Evolutionary conservation across 2,888 invertebrate genomes (phyloP).

Genomic region (Agrochola lota): DNA sequence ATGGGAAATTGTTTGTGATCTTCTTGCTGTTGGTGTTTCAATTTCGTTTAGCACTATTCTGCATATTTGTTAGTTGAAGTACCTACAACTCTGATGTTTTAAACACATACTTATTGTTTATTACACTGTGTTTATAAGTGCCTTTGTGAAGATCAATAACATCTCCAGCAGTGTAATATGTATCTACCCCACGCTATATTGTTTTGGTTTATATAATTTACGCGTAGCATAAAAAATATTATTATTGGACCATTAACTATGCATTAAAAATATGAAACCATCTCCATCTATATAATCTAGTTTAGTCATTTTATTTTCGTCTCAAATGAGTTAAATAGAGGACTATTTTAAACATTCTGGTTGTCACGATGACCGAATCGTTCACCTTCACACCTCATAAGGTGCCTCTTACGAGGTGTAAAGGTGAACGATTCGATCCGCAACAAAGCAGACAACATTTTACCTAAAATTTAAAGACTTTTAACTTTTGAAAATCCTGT

Average conservation of each 20-base stretch:
- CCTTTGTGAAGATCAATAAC: not conserved
- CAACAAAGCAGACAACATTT: not conserved
- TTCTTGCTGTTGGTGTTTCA: conserved; percentile 5
- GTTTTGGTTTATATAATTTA: not conserved
- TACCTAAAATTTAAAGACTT: not conserved
- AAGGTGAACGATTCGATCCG: conserved; percentile 3
- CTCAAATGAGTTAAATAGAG: not conserved
- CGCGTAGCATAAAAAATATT: conserved; percentile 1
- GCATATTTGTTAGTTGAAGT: not conserved
- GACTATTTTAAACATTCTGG: conserved; percentile 18
- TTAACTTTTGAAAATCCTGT: not conserved
- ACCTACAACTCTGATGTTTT: not conserved
- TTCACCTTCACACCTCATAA: conserved; percentile 29
- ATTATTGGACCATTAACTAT: conserved; percentile 25
- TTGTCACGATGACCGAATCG: conserved; percentile 7
- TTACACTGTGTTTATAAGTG: too few species aligned
- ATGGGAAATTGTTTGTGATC: conserved; percentile 23
- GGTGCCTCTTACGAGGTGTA: too few species aligned
- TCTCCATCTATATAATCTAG: conserved; percentile 19
- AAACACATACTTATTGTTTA: not conserved
- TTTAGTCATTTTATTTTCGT: conserved; percentile 8
- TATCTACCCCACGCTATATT: not conserved
- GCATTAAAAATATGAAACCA: conserved; percentile 24
- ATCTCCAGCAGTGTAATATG: not conserved
- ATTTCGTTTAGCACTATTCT: too few species aligned